These are phyloP conservation scores for Gavialis gangeticus DNA, from an alignment of 2,113 vertebrate genomes.

Conservation along the genomic window DNA sequence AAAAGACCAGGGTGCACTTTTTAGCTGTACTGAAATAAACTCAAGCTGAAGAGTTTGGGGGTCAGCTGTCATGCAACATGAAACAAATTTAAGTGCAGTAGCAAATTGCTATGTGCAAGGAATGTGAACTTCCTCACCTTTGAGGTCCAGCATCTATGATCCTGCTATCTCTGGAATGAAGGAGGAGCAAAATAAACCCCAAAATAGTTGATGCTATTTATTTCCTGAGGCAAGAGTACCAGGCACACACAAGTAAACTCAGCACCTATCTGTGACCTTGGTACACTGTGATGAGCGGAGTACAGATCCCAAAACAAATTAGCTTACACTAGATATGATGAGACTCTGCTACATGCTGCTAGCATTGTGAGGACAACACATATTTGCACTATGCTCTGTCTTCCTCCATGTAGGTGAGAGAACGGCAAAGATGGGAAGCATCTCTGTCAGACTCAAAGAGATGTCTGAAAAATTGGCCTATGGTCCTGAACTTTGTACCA, in stretches of 20 bases:
- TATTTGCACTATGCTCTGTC: background rate
- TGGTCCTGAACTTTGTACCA: background rate
- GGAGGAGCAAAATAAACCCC: background rate
- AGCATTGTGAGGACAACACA: background rate
- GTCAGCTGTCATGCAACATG: background rate
- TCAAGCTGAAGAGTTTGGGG: background rate
- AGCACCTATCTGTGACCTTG: background rate
- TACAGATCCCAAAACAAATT: slow-evolving; percentile 21
- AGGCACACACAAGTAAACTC: background rate
- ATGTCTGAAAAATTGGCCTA: background rate
- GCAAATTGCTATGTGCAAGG: background rate
- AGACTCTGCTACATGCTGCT: background rate
- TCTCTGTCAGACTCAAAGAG: background rate
- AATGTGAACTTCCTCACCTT: slow-evolving; percentile 40
- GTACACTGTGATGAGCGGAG: fast-evolving
- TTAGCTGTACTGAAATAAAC: background rate
- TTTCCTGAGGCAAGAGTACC: slow-evolving; percentile 24
- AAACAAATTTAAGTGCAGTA: background rate
- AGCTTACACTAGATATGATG: background rate
- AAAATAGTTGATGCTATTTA: slow-evolving; percentile 34
- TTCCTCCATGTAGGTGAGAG: background rate
- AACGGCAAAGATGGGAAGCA: background rate
- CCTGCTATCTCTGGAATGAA: slow-evolving; percentile 48
- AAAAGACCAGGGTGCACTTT: background rate
- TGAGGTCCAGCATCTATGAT: background rate